A percentile compares a stretch with the other conserved stretches of the same genome.
These are phyloP conservation scores for Meloidogyne exigua DNA, from an alignment of 1,140 invertebrate genomes.

Conservation along the genomic window DNA sequence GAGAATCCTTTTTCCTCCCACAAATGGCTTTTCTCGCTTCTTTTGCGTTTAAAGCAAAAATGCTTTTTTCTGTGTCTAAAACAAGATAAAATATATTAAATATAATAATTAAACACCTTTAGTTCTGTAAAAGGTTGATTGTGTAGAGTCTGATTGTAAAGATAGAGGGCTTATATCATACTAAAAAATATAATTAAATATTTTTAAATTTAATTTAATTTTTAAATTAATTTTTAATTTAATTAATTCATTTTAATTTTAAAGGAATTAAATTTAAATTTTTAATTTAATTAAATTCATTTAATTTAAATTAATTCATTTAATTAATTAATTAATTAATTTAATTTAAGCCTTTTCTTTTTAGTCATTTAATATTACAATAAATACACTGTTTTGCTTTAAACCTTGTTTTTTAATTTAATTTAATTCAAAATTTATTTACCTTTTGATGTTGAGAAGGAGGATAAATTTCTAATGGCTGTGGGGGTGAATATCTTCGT, in stretches of 20 bases:
- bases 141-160: constrained; percentile 8
- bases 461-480: neutral
- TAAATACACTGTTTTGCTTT: too few relatives aligned
- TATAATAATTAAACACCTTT: neutral
- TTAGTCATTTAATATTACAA: too few relatives aligned
- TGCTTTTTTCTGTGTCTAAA: constrained; percentile 15
- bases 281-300: too few relatives aligned
- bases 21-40: constrained; percentile 51
- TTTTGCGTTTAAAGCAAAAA: constrained; percentile 57
- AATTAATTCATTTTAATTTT: too few relatives aligned
- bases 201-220: too few relatives aligned
- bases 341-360: too few relatives aligned
- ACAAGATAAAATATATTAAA: constrained; percentile 6
- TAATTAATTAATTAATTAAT: too few relatives aligned
- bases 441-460: neutral
- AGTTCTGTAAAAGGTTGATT: neutral
- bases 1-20: constrained; percentile 44
- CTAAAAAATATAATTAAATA: neutral
- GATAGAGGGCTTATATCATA: neutral
- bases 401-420: too few relatives aligned
- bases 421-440: too few relatives aligned
- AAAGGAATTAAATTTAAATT: too few relatives aligned
- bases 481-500: neutral
- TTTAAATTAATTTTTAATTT: too few relatives aligned
- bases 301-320: too few relatives aligned